A percentile compares a stretch with the other conserved stretches of the same genome.
phyloP scores from a whole-genome alignment of 2,797 vertebrate species.

The Parauchenoglanis punctatus region DNA sequence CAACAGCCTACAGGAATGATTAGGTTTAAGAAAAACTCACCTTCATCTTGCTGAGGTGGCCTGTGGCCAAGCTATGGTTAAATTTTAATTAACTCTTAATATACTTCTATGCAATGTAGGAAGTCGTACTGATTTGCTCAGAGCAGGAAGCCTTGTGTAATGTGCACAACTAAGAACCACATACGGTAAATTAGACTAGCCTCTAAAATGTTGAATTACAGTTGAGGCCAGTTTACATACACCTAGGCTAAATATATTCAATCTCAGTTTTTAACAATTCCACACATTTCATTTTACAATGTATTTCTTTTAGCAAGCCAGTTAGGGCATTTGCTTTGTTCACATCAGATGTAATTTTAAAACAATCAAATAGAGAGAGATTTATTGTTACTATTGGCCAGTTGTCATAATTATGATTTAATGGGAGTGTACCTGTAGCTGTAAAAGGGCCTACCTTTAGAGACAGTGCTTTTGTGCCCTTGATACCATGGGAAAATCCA shows the following conservation, averaged over 20 bases:
- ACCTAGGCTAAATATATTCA: not conserved
- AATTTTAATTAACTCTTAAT: not conserved
- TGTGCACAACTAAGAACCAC: not conserved
- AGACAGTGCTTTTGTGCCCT: not conserved
- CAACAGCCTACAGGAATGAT: not conserved
- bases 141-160: not conserved
- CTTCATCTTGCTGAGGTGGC: not conserved
- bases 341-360: not conserved
- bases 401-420: not conserved
- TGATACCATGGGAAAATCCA: not conserved
- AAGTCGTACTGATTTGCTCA: no score
- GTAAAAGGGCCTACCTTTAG: not conserved
- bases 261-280: not conserved
- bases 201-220: no score
- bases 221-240: not conserved
- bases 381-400: not conserved
- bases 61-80: not conserved
- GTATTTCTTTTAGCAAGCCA: not conserved
- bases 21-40: not conserved
- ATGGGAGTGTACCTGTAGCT: not conserved
- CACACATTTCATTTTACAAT: not conserved
- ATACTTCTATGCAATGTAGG: not conserved
- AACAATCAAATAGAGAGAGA: not conserved
- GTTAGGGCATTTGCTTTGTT: not conserved
- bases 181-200: no score